Percentiles rank a stretch among this genome's conserved stretches.
Conservation (phyloP, 2,797 vertebrate genomes). For the Knipowitschia caucasica region DNA sequence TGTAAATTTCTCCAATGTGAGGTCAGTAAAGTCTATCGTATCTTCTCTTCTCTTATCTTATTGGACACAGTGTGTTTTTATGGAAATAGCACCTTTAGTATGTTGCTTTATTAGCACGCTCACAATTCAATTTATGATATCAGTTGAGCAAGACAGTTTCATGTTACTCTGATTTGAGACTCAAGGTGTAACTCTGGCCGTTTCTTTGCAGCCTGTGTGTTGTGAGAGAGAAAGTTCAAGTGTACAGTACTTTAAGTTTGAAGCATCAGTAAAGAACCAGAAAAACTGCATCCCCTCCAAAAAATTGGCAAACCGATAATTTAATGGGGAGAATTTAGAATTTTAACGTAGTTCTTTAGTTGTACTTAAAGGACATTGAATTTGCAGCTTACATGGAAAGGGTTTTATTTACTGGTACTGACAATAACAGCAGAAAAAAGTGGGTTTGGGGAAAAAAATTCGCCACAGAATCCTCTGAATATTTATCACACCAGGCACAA, state of each 20-base stretch:
- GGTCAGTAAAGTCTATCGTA: too few relatives aligned
- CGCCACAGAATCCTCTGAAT: background rate
- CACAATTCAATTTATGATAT: slow-evolving; percentile 52
- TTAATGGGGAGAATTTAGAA: background rate
- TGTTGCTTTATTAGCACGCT: slow-evolving; percentile 40
- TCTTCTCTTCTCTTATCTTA: too few relatives aligned
- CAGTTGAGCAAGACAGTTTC: slow-evolving; percentile 24
- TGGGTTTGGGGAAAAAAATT: background rate
- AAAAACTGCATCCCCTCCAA: slow-evolving; percentile 3
- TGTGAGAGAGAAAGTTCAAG: slow-evolving; percentile 43
- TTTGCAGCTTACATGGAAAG: background rate
- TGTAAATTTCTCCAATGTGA: too few relatives aligned
- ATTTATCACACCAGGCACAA: background rate
- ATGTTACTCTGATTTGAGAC: slow-evolving; percentile 56
- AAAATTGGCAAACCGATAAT: background rate
- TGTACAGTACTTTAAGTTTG: slow-evolving; percentile 21
- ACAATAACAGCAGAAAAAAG: background rate
- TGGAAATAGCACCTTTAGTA: slow-evolving; percentile 20
- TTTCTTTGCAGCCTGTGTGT: slow-evolving; percentile 47
- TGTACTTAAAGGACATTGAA: background rate
- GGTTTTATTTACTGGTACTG: background rate
- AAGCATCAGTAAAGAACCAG: slow-evolving; percentile 28
- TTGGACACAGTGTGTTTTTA: slow-evolving; percentile 25
- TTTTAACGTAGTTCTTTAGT: background rate
- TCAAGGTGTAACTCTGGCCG: slow-evolving; percentile 35